Base-by-base conservation (phyloP, 2,888 invertebrate genomes). In the Melikaiella ostensackeni region DNA sequence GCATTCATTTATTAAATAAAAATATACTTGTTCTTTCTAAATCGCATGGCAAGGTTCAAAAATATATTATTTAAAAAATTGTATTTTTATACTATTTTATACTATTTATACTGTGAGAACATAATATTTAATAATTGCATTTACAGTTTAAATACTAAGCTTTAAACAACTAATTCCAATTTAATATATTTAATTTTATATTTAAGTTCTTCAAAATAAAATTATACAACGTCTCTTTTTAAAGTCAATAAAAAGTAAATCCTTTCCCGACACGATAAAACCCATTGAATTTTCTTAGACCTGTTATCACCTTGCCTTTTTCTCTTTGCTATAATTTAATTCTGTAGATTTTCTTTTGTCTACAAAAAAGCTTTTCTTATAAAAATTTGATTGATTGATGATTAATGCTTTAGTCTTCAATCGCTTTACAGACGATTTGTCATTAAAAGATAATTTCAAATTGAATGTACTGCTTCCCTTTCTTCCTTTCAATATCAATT, bases 301-400 rank as follows among this genome's bases (percentile, higher is more conserved):
- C 42, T 16, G 6, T 42, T 16, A 16, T 16, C 8, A 27, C n/a
- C 8, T 66, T 27, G 27, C 27, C 24, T 42, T 64, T 38, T 16
- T 42, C 7, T 24, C 19, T 66, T 27, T 9, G 24, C 9, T 66
- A 66, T 9, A 27, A 46, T 66, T 46, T 66, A 66, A 66, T 46
- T 6, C 6, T 66, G 46, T 27, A 66, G n/a, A 38, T 16, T 16
- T 27, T 13, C 66, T 46, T 42, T 66, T 19, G 27, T 46, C 27
- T 46, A 7, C 11, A 24, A 42, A 3, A 42, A 27, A 27, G 66
- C 27, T 66, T 46, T 24, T 42, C 66, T 38, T 46, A 63, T 64
- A 16, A 7, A 38, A 24, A 42, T 24, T 35, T 11, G 9, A 50
- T 70, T 70, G n/a, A 70, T 70, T n/a, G 50, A 11, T 70, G n/a